Conservation (phyloP, 2,888 invertebrate species). For the Leptinotarsa tumamoca region DNA sequence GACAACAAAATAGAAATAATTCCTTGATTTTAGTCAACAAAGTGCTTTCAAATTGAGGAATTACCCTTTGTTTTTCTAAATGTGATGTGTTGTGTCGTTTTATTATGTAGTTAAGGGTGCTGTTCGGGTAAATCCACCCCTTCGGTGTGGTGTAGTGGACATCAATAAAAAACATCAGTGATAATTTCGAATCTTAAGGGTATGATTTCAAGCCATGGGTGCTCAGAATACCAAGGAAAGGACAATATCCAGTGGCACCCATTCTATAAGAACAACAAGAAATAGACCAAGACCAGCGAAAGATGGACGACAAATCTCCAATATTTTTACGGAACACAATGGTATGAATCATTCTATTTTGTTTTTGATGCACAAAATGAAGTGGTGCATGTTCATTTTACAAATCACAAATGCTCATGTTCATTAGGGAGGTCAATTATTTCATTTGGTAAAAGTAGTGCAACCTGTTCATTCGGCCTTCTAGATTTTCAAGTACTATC, state of each 20-base stretch:
- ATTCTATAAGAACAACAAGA: conserved; percentile 79
- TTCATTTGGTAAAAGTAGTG: conserved; percentile 6
- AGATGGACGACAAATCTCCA: conserved; percentile 88
- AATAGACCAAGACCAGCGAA: conserved; percentile 82
- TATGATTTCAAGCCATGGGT: conserved; percentile 78
- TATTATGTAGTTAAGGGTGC: conserved; percentile 54
- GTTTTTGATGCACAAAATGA: conserved; percentile 13
- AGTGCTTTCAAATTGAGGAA: conserved; percentile 51
- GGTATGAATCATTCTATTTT: conserved; percentile 73
- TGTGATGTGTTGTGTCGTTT: conserved; percentile 49
- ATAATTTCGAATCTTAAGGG: conserved; percentile 63
- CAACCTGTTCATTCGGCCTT: conserved; percentile 35
- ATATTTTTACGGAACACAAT: conserved; percentile 95
- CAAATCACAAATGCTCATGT: background rate
- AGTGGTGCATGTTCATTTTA: background rate
- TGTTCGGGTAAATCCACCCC: conserved; percentile 53
- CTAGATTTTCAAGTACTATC: conserved; percentile 13
- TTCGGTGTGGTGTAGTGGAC: conserved; percentile 58
- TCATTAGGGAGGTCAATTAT: no score
- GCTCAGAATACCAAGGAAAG: conserved; percentile 95
- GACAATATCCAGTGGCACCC: conserved; percentile 78
- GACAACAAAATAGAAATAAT: conserved; percentile 55
- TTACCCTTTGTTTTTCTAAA: conserved; percentile 27
- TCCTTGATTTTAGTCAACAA: conserved; percentile 57
- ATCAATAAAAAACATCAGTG: conserved; percentile 59